These are phyloP conservation scores for Charaxes varanes DNA, from an alignment of 1,140 invertebrate species.

Conservation along the genomic window DNA sequence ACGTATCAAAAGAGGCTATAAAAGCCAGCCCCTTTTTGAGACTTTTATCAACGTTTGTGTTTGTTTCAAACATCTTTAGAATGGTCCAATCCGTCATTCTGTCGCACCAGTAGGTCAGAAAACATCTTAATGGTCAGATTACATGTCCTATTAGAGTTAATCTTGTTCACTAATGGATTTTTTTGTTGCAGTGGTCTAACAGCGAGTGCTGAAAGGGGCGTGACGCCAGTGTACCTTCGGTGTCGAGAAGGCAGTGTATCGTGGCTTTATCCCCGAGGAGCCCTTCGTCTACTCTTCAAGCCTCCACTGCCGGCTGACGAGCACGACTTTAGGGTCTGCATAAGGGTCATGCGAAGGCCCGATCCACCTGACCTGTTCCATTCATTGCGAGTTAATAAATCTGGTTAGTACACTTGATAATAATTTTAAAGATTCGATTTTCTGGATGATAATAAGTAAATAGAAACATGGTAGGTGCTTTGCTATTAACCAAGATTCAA, in stretches of 20 bases:
- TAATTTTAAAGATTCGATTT: no score
- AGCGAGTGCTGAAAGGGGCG: conserved; percentile 73
- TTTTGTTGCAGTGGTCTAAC: conserved; percentile 74
- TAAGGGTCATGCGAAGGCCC: conserved; percentile 73
- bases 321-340: conserved; percentile 81
- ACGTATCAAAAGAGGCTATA: no score
- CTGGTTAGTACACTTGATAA: no score
- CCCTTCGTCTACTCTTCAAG: conserved; percentile 80
- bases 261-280: conserved; percentile 86
- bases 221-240: conserved; percentile 85
- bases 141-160: conserved; percentile 1
- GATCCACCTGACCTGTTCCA: conserved; percentile 63
- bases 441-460: no score
- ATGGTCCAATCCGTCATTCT: no score
- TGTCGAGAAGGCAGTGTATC: conserved; percentile 81
- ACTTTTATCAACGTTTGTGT: no score
- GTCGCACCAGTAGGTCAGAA: no score
- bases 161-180: conserved; percentile 6
- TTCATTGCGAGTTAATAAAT: conserved; percentile 36
- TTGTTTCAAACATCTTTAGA: no score
- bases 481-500: no score
- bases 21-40: no score
- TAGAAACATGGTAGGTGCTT: no score
- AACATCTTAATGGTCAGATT: conserved; percentile 4
- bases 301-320: conserved; percentile 75